Base-by-base conservation (phyloP, 2,888 invertebrate genomes). In the Brachylomia viminalis region DNA sequence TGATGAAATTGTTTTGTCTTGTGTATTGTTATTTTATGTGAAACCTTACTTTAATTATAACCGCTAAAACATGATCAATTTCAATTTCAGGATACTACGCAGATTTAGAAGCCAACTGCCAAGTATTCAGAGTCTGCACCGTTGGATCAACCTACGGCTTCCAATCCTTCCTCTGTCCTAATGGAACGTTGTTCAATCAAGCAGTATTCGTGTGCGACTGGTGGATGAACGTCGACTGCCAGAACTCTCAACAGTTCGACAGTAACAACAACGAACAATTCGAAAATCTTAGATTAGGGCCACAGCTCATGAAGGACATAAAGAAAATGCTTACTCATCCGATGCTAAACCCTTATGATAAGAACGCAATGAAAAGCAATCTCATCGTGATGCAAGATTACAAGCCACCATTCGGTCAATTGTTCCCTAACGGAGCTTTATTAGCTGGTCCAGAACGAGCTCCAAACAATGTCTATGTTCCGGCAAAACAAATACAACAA, bases 131-230 rank as follows among this genome's bases (percentile, higher is more conserved):
- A 92, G 97, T 98, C 0, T 98, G 98, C 90, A 97, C 97, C 62
- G 93, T 97, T n/a, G 96, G 96, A 64, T 93, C 96, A 2, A 96
- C 95, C 1, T 95, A 93, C 82, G 96, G 96, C 20, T 97, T 97
- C 77, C 97, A 97, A 77, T 97, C 97, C 3, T 97, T 97, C 90
- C 95, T 98, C 8, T 98, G 97, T 83, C 97, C 97, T 10, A 97
- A 97, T 86, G 98, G 98, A 77, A 97, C 98, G 17, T 93, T 97
- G 38, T 98, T 98, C 92, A 97, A 97, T 87, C 98, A 98, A 92
- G 97, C 97, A 68, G 95, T 97, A 5, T 95, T 97, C 77, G 97
- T 97, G 4, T 97, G 97, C 86, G 97, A 97, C 87, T 97, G 97
- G 97, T 97, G 97, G 97, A 97, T 97, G 94, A 97, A 97, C 86